Conservation (phyloP, 2,113 vertebrate species). For the Machaerirhynchus nigripectus region DNA sequence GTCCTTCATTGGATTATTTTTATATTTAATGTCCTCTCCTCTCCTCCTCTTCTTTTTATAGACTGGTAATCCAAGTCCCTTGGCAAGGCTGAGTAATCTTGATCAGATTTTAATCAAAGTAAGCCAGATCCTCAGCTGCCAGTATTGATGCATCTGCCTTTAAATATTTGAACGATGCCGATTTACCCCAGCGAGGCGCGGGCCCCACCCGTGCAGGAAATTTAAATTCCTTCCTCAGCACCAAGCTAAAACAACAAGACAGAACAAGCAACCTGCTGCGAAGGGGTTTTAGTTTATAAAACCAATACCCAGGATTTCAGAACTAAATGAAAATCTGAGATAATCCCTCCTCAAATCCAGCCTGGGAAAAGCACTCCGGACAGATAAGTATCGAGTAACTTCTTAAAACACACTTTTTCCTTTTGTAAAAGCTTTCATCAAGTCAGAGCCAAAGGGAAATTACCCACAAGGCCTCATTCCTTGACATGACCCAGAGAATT, state of each 20-base stretch:
- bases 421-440: constrained; percentile 14
- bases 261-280: constrained; percentile 15
- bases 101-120: constrained; percentile 65
- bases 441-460: background rate
- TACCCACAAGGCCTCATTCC: constrained; percentile 2
- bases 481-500: background rate
- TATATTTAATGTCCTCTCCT: constrained; percentile 52
- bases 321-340: constrained; percentile 64
- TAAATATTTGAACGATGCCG: constrained; percentile 46
- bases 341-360: constrained; percentile 62
- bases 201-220: background rate
- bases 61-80: constrained; percentile 58
- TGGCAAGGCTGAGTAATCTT: constrained; percentile 54
- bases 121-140: constrained; percentile 49
- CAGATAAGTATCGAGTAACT: constrained; percentile 53
- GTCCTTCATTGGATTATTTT: constrained; percentile 55
- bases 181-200: background rate
- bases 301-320: constrained; percentile 47
- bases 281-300: constrained; percentile 50
- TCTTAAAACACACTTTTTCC: constrained; percentile 36
- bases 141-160: constrained; percentile 48
- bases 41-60: constrained; percentile 56
- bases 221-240: constrained; percentile 54
- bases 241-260: constrained; percentile 51
- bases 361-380: constrained; percentile 46